These are phyloP conservation scores for Platycheirus albimanus DNA, from an alignment of 2,888 invertebrate species.

Conservation along the genomic window DNA sequence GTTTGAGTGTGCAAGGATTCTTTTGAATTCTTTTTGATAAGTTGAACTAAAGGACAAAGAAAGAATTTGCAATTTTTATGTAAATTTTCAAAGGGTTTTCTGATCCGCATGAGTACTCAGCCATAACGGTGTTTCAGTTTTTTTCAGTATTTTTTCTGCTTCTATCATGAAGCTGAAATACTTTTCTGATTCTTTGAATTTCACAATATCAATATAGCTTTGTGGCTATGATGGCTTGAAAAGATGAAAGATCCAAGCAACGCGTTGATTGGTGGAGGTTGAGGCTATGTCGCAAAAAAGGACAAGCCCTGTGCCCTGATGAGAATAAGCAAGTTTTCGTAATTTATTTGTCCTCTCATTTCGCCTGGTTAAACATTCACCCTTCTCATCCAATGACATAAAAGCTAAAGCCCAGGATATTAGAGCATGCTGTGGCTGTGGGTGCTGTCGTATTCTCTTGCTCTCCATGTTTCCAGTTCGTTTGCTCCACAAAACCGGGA, in stretches of 20 bases:
- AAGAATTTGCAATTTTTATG: slow-evolving; percentile 68
- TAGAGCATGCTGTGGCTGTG: too few species aligned
- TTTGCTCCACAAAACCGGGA: slow-evolving; percentile 68
- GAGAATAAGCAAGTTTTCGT: slow-evolving; percentile 68
- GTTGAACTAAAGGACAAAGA: slow-evolving; percentile 1
- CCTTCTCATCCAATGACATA: slow-evolving; percentile 12
- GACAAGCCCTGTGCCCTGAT: slow-evolving; percentile 29
- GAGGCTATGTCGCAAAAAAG: slow-evolving; percentile 19
- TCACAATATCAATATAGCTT: slow-evolving; percentile 30
- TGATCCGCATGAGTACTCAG: slow-evolving; percentile 60
- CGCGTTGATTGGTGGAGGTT: neutral
- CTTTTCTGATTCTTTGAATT: slow-evolving; percentile 52
- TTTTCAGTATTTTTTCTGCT: too few species aligned
- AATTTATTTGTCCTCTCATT: slow-evolving; percentile 71
- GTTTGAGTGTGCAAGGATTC: slow-evolving; percentile 21
- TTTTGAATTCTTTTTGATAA: slow-evolving; percentile 36
- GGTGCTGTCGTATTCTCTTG: too few species aligned
- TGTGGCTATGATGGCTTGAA: neutral
- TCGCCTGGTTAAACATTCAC: slow-evolving; percentile 65
- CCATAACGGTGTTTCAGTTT: slow-evolving; percentile 61
- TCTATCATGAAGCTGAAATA: slow-evolving; percentile 51
- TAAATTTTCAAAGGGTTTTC: slow-evolving; percentile 65
- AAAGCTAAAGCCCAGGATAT: slow-evolving; percentile 21
- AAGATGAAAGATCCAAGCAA: neutral
- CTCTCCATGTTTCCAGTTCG: slow-evolving; percentile 61